phyloP scores from a whole-genome alignment of 2,888 invertebrate species.

The Acleris cristana region DNA sequence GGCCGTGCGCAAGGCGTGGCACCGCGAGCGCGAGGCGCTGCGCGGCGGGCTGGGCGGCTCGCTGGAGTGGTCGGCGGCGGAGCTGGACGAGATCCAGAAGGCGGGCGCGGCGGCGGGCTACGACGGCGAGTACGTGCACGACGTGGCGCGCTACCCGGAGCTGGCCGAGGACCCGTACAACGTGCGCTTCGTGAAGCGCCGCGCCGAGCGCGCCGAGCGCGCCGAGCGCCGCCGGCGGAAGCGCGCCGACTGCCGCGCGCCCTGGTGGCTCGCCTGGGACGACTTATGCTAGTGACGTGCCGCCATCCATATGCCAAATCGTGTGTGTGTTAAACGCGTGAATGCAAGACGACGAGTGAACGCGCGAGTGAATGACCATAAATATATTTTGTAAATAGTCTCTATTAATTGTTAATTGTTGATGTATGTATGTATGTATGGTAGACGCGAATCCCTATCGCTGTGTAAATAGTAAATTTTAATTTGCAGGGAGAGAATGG shows the following conservation, averaged over 20 bases:
- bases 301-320: slow-evolving; percentile 82
- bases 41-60: slow-evolving; percentile 90
- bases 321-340: slow-evolving; percentile 70
- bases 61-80: slow-evolving; percentile 93
- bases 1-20: slow-evolving; percentile 96
- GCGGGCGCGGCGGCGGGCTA: slow-evolving; percentile 92
- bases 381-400: slow-evolving; percentile 83
- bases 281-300: slow-evolving; percentile 77
- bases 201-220: slow-evolving; percentile 87
- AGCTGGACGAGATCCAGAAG: slow-evolving; percentile 94
- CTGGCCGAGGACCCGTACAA: slow-evolving; percentile 98
- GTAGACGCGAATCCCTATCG: slow-evolving; percentile 83
- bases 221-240: slow-evolving; percentile 89
- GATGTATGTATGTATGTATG: slow-evolving; percentile 80
- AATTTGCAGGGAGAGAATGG: slow-evolving; percentile 84
- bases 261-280: slow-evolving; percentile 79
- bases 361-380: slow-evolving; percentile 63
- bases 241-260: slow-evolving; percentile 81
- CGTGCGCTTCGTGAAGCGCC: slow-evolving; percentile 93
- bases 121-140: slow-evolving; percentile 96
- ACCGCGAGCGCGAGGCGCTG: slow-evolving; percentile 93
- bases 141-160: slow-evolving; percentile 94
- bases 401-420: slow-evolving; percentile 84
- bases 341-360: slow-evolving; percentile 69
- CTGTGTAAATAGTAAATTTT: slow-evolving; percentile 82